phyloP scores from a whole-genome alignment of 2,797 vertebrate genomes.

The Graptemys geographica region DNA sequence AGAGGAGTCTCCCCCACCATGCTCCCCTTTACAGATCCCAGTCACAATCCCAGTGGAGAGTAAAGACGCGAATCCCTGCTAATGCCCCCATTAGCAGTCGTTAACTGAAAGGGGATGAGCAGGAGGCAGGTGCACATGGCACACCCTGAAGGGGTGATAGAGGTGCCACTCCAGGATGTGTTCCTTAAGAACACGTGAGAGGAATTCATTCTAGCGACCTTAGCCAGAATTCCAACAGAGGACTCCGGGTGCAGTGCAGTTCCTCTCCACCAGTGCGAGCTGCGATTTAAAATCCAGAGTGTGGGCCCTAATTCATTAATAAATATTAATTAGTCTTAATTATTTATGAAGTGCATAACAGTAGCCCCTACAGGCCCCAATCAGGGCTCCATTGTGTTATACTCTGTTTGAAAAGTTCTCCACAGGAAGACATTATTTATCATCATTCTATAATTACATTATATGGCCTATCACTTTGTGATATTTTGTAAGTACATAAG shows the following conservation, averaged over 20 bases:
- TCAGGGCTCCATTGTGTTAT: background rate
- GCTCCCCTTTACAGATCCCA: background rate
- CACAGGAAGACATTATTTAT: background rate
- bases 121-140: background rate
- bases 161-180: background rate
- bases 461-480: background rate
- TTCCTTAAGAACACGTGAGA: background rate
- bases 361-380: conserved; percentile 38
- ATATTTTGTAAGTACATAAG: background rate
- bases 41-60: background rate
- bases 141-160: background rate
- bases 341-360: conserved; percentile 46
- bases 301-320: conserved; percentile 54
- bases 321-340: conserved; percentile 45
- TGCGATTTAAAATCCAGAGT: background rate
- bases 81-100: background rate
- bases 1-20: rapidly evolving
- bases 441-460: background rate
- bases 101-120: background rate
- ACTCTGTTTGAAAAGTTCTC: background rate
- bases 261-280: background rate
- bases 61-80: background rate
- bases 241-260: conserved; percentile 27
- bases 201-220: background rate
- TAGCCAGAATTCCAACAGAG: background rate